Evolutionary conservation across 64 coral and sea anemone genomes (phyloP).

Genomic region (Orbicella faveolata): DNA sequence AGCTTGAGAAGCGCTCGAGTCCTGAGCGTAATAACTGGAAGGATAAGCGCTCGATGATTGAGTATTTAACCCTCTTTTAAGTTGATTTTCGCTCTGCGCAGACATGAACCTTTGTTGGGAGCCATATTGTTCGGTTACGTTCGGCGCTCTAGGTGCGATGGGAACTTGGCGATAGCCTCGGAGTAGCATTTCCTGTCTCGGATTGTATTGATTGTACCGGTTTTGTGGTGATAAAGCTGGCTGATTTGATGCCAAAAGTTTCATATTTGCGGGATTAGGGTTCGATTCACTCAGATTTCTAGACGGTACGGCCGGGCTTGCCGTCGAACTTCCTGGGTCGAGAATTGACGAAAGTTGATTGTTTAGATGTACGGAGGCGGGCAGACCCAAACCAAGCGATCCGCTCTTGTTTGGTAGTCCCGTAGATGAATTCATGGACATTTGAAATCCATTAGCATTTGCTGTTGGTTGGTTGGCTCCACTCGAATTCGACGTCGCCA

Average conservation of each 20-base stretch:
- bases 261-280: constrained; percentile 38
- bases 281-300: constrained; percentile 41
- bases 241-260: constrained; percentile 48
- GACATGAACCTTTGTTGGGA: constrained; percentile 74
- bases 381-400: constrained; percentile 19
- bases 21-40: constrained; percentile 55
- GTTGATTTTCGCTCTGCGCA: constrained; percentile 63
- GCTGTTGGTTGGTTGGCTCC: constrained; percentile 41
- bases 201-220: constrained; percentile 53
- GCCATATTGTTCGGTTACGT: constrained; percentile 70
- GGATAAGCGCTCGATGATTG: constrained; percentile 56
- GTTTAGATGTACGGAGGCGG: constrained; percentile 35
- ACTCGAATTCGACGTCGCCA: constrained; percentile 63
- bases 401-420: constrained; percentile 50
- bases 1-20: constrained; percentile 46
- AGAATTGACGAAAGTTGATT: constrained; percentile 56
- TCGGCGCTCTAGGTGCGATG: constrained; percentile 67
- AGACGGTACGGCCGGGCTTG: constrained; percentile 32
- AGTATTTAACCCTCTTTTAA: constrained; percentile 67
- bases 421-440: constrained; percentile 50
- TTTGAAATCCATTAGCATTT: constrained; percentile 66
- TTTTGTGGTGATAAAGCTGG: constrained; percentile 35
- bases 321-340: constrained; percentile 46
- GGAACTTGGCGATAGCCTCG: constrained; percentile 58
- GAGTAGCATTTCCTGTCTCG: constrained; percentile 63